Conservation (phyloP, 2,797 vertebrate species). For the Galagoides demidoff region DNA sequence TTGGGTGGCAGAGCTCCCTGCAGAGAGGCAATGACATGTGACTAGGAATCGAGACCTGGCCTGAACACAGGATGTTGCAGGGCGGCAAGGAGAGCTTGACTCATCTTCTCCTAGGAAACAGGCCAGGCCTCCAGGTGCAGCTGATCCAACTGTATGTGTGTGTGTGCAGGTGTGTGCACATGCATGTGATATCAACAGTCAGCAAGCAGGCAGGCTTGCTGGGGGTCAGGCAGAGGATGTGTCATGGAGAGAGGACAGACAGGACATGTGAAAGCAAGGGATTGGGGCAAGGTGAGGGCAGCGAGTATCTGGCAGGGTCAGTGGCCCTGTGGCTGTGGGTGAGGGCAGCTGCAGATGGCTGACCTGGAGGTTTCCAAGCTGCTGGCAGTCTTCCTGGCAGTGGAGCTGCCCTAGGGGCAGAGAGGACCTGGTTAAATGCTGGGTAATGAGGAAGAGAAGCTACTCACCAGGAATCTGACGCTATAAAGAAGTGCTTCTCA, state of each 20-base stretch:
- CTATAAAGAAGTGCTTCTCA: neutral
- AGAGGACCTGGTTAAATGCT: neutral
- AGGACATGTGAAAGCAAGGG: neutral
- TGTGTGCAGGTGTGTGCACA: accelerated
- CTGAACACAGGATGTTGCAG: constrained; percentile 42
- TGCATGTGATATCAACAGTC: neutral
- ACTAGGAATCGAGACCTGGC: constrained; percentile 63
- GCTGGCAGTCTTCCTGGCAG: neutral
- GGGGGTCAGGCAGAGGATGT: neutral
- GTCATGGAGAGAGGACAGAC: neutral
- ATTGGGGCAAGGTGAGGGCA: neutral
- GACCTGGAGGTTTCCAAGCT: neutral
- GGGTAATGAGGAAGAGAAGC: neutral
- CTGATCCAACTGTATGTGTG: neutral
- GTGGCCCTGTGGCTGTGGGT: neutral
- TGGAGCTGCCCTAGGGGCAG: neutral
- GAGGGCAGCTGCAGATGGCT: neutral
- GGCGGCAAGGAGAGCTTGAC: constrained; percentile 35
- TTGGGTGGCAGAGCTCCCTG: constrained; percentile 42
- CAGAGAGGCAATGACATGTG: constrained; percentile 42
- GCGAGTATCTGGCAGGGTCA: neutral
- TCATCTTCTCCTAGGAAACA: constrained; percentile 61
- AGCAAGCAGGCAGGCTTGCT: neutral
- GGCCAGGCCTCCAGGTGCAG: constrained; percentile 48
- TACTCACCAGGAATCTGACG: neutral